Conservation (phyloP, 2,113 vertebrate genomes). For the Ciconia boyciana region DNA sequence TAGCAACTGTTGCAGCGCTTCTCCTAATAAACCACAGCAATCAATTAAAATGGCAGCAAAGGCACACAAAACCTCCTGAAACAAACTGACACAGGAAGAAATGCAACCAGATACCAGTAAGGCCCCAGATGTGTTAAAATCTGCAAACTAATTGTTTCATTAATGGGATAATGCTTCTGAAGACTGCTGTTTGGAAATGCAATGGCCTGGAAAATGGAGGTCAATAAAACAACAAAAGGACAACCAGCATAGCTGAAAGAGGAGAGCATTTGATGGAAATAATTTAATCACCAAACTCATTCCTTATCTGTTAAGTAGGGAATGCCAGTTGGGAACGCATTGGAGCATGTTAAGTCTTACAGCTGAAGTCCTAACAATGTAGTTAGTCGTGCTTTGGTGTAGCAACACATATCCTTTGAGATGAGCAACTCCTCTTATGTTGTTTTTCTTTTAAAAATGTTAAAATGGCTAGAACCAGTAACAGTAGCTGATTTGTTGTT, state of each 20-base stretch:
- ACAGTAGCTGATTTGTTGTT: not conserved
- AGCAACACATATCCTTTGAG: not conserved
- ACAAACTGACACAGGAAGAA: not conserved
- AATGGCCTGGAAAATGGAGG: constrained; percentile 36
- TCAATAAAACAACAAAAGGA: constrained; percentile 49
- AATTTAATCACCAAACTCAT: constrained; percentile 36
- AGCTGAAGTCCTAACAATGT: not conserved
- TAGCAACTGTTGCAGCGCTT: not conserved
- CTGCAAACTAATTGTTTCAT: constrained; percentile 1
- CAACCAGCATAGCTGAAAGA: not conserved
- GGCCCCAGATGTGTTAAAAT: not conserved
- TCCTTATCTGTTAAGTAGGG: constrained; percentile 27
- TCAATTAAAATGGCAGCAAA: not conserved
- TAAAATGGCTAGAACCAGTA: not conserved
- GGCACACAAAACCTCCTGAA: not conserved
- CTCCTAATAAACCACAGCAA: not conserved
- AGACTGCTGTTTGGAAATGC: constrained; percentile 31
- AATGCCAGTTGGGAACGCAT: not conserved
- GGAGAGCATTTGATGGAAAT: constrained; percentile 16
- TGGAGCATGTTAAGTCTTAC: not conserved
- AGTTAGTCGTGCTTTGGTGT: not conserved
- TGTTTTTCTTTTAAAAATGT: not conserved
- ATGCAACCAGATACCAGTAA: not conserved
- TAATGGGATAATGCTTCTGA: not conserved
- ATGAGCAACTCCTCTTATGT: not conserved